Percentiles rank a stretch among this genome's conserved stretches.
phyloP scores from a whole-genome alignment of 2,888 invertebrate species.

The Lepidocyrtinus sp. region DNA sequence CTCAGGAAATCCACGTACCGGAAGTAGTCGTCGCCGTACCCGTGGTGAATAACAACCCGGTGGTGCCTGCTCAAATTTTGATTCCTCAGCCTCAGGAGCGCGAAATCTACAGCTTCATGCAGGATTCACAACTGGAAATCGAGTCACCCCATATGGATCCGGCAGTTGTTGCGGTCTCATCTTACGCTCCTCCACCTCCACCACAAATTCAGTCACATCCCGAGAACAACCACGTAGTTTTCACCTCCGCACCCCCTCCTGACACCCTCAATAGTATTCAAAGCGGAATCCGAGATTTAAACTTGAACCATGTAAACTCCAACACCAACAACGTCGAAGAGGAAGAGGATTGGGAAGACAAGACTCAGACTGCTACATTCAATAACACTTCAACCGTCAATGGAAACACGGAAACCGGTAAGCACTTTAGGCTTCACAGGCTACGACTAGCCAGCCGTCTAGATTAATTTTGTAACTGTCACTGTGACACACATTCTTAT shows the following conservation, averaged over 20 bases:
- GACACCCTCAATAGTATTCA: slow-evolving; percentile 52
- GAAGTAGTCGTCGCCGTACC: slow-evolving; percentile 41
- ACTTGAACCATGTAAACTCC: slow-evolving; percentile 58
- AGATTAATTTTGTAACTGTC: no score
- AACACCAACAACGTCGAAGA: slow-evolving; percentile 50
- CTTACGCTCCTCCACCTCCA: slow-evolving; percentile 63
- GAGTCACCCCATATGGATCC: slow-evolving; percentile 77
- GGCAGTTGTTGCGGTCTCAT: slow-evolving; percentile 71
- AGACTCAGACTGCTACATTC: slow-evolving; percentile 35
- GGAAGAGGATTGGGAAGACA: slow-evolving; percentile 57
- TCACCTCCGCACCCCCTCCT: slow-evolving; percentile 17
- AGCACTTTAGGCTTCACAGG: no score
- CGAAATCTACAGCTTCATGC: slow-evolving; percentile 75
- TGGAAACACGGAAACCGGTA: slow-evolving; percentile 45
- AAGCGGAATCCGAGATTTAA: slow-evolving; percentile 54
- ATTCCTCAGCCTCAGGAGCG: slow-evolving; percentile 33
- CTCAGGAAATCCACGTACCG: slow-evolving; percentile 28
- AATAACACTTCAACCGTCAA: slow-evolving; percentile 51
- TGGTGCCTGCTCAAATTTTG: slow-evolving; percentile 47
- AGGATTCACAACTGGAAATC: slow-evolving; percentile 86
- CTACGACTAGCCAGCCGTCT: no score
- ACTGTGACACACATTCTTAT: no score
- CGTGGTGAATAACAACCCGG: slow-evolving; percentile 34
- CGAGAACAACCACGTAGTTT: slow-evolving; percentile 44
- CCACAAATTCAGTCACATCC: slow-evolving; percentile 37